Percentiles rank a stretch among this genome's conserved stretches.
Conservation (phyloP, 1,140 invertebrate species). For the Eumeta japonica region DNA sequence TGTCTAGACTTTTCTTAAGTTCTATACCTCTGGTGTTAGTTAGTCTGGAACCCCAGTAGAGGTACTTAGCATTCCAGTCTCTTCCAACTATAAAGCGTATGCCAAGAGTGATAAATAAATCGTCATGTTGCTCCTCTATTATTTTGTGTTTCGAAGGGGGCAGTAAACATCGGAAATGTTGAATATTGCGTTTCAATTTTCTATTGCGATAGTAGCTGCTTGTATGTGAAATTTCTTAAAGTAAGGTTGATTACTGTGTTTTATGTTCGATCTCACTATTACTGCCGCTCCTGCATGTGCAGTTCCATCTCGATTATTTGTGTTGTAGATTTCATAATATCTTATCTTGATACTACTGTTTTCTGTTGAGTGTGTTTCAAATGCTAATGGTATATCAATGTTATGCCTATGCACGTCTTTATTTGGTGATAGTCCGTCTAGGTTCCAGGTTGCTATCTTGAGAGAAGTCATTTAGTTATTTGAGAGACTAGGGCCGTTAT, state of each 20-base stretch:
- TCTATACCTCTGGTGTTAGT: too few species aligned
- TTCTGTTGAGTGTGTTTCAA: conserved; percentile 13
- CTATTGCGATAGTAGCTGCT: conserved; percentile 8
- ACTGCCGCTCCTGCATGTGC: conserved; percentile 10
- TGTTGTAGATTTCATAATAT: conserved; percentile 7
- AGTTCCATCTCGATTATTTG: conserved; percentile 13
- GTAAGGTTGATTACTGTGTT: too few species aligned
- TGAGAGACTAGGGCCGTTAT: conserved; percentile 11
- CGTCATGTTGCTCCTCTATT: conserved; percentile 2
- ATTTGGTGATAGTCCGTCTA: conserved; percentile 11
- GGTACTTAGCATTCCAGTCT: conserved; percentile 47
- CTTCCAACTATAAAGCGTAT: conserved; percentile 18
- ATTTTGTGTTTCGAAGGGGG: conserved; percentile 17
- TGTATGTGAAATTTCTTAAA: too few species aligned
- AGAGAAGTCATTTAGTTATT: conserved; percentile 3
- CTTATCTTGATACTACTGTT: conserved; percentile 9
- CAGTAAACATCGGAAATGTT: conserved; percentile 17
- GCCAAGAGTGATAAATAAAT: conserved; percentile 12
- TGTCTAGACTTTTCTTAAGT: too few species aligned
- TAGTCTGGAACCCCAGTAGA: conserved; percentile 36
- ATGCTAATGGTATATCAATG: conserved; percentile 14
- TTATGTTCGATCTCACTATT: too few species aligned
- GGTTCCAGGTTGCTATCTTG: conserved; percentile 12
- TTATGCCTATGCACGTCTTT: conserved; percentile 9
- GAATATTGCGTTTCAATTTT: conserved; percentile 8